These are phyloP conservation scores for Sarcophaga rosellei DNA, from an alignment of 2,888 invertebrate genomes.

Conservation along the genomic window DNA sequence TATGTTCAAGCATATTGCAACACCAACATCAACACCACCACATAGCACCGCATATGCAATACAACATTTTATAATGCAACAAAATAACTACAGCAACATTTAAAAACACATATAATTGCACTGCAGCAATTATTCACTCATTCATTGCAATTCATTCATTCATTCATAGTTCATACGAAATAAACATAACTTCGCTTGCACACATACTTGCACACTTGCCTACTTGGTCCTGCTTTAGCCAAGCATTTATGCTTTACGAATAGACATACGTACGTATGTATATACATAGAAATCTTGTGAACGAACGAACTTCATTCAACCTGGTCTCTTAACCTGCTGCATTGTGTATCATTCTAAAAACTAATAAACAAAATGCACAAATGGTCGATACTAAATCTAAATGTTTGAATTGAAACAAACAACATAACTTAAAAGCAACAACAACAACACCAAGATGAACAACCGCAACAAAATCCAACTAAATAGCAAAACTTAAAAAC, in stretches of 20 bases:
- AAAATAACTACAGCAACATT: constrained; percentile 47
- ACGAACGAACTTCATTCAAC: constrained; percentile 56
- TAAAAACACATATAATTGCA: constrained; percentile 64
- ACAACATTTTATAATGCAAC: constrained; percentile 35
- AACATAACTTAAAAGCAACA: constrained; percentile 14
- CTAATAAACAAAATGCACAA: constrained; percentile 69
- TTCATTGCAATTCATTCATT: constrained; percentile 53
- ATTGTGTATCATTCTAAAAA: constrained; percentile 65
- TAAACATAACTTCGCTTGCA: not conserved
- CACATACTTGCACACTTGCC: not conserved
- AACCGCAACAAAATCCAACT: not conserved
- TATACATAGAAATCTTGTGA: constrained; percentile 12
- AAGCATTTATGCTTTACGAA: constrained; percentile 39
- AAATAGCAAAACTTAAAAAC: constrained; percentile 46
- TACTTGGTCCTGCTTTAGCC: not conserved
- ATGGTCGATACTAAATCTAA: constrained; percentile 65
- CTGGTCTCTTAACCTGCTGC: constrained; percentile 63
- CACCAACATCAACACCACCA: constrained; percentile 19
- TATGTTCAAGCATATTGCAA: constrained; percentile 56
- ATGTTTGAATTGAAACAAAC: not conserved
- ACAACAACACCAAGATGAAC: constrained; percentile 14
- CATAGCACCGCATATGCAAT: not conserved
- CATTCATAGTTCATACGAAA: constrained; percentile 62
- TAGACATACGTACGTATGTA: constrained; percentile 9
- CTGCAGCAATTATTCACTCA: constrained; percentile 68